phyloP scores from a whole-genome alignment of 2,797 vertebrate genomes.

The Steatocranus sp. region DNA sequence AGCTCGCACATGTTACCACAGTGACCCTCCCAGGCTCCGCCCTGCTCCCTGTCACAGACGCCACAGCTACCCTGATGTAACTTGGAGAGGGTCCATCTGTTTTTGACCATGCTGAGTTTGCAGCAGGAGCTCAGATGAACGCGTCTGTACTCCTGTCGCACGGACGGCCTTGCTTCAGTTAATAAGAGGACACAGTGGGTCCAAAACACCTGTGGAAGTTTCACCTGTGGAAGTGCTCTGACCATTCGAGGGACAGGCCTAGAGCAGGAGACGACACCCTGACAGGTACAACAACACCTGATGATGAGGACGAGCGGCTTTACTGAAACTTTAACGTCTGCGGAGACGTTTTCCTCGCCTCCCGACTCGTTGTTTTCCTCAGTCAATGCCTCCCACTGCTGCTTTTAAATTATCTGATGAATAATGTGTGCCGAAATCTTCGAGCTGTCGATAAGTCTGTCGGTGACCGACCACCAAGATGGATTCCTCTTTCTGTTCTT shows the following conservation, averaged over 20 bases:
- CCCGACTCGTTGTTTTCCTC: background rate
- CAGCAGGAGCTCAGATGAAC: background rate
- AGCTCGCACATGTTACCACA: background rate
- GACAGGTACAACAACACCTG: background rate
- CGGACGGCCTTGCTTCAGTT: fast-evolving
- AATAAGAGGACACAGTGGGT: background rate
- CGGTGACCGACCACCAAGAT: background rate
- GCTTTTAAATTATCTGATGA: constrained; percentile 5
- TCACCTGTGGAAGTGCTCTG: background rate
- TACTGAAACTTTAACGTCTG: background rate
- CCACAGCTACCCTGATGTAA: background rate
- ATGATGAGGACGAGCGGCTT: background rate
- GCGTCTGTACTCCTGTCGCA: fast-evolving
- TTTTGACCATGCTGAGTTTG: background rate
- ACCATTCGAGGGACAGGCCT: background rate
- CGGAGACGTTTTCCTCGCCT: background rate
- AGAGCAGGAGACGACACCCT: background rate
- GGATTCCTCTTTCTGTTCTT: background rate
- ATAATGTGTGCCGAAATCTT: constrained; percentile 6
- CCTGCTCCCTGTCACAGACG: background rate
- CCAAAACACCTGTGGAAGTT: background rate
- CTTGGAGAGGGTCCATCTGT: background rate
- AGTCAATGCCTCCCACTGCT: background rate
- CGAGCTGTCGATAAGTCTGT: constrained; percentile 15
- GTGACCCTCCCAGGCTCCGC: background rate